Base-by-base conservation (phyloP, 2,113 vertebrate species). In the Xiphophorus maculatus region DNA sequence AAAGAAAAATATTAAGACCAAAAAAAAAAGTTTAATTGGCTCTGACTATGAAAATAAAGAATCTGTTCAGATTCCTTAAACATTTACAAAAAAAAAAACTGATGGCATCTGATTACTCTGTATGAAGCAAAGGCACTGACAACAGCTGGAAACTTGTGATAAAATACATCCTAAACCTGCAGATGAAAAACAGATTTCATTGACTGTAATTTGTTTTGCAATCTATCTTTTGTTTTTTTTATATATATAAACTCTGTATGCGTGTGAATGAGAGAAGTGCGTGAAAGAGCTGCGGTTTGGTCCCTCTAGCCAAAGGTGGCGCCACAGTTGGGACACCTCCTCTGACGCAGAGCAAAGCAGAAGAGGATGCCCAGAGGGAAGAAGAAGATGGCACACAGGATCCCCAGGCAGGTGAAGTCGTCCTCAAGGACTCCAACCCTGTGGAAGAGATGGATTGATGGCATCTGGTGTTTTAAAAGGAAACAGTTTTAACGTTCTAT, bases 361-460 rank as follows among this genome's bases (percentile, higher is more conserved):
- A 98, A 99, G 80, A 99, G 96, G 87, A 99, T 96, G 60, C 98
- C 98, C 78, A 99, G 94, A 4, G 98, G 98, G 86, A 99, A 99
- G 92, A 98, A 96, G 79, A 98, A 92, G 90, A 99, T 98, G 93
- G 98, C 98, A 88, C 98, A 95, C 79, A 99, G 75, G 92, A 99
- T 96, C 63, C 98, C 98, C 66, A 99, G 93, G 80, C 97, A 99
- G 84, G 98, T 99, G 94, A 99, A 99, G 82, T 97, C 96, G 65
- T 99, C 98, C 92, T 99, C 97, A 94, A 99, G 90, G 68, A 99
- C 98, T 3, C 98, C 98, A 37, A 99, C 98, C 90, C 98, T 99
- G 94, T 0, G 63, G 75, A 76, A 79, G n/a, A 44, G 42, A 44
- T 27, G 29, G 22, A 27, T 6, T 40, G 35, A 27, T 65, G 63